A percentile compares a stretch with the other conserved stretches of the same genome.
Conservation (phyloP, 1,140 invertebrate genomes). For the Panagrolaimus sp. region DNA sequence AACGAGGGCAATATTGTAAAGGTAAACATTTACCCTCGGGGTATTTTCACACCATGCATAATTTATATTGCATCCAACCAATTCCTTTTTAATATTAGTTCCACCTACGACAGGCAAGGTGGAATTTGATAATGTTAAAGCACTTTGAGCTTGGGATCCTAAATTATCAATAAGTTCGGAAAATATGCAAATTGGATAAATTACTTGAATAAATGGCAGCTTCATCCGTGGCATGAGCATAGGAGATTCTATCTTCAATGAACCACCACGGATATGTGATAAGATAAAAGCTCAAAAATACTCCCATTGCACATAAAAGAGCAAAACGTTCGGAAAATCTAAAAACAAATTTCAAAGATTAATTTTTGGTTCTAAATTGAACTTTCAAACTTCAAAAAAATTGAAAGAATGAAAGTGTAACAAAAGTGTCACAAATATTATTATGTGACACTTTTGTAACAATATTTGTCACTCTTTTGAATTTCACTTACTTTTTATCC, state of each 20-base stretch:
- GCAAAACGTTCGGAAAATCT: slow-evolving; percentile 10
- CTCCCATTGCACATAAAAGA: neutral
- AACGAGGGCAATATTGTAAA: slow-evolving; percentile 14
- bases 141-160: neutral
- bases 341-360: neutral
- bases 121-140: neutral
- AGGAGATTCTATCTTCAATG: neutral
- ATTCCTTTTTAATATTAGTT: neutral
- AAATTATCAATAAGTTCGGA: neutral
- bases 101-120: neutral
- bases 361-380: no score
- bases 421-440: no score
- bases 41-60: slow-evolving; percentile 17
- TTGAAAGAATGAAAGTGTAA: neutral
- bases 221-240: neutral
- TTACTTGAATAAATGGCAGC: slow-evolving; percentile 14
- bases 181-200: neutral
- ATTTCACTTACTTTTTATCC: neutral
- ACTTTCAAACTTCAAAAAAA: neutral
- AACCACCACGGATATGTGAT: slow-evolving; percentile 10
- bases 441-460: no score
- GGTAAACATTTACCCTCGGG: slow-evolving; percentile 1
- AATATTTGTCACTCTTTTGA: no score
- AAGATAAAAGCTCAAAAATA: neutral
- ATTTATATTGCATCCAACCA: slow-evolving; percentile 21